Percentiles rank a stretch among this genome's conserved stretches.
These are phyloP conservation scores for Corella eumyota DNA, from an alignment of 23 tunicate species.

Conservation along the genomic window DNA sequence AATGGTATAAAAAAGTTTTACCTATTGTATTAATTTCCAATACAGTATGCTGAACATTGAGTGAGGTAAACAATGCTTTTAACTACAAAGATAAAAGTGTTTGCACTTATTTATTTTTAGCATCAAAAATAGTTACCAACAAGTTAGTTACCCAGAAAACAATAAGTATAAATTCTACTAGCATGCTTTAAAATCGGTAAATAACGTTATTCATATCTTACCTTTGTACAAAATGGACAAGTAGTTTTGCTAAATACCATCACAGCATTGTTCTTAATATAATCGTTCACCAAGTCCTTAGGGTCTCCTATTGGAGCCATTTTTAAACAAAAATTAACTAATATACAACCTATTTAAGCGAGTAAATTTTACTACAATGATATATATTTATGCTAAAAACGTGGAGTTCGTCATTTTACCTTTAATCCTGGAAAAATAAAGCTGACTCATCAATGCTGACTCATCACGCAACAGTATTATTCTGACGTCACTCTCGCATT, in stretches of 20 bases:
- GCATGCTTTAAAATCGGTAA: background rate
- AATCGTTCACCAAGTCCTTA: slow-evolving; percentile 12
- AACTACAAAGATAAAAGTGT: slow-evolving; percentile 14
- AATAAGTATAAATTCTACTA: background rate
- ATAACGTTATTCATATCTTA: slow-evolving; percentile 11
- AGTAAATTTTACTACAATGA: too few relatives aligned
- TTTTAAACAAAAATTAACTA: too few relatives aligned
- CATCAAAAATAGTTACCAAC: too few relatives aligned
- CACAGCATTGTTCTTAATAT: slow-evolving; percentile 53
- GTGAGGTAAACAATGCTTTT: slow-evolving; percentile 40
- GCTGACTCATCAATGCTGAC: too few relatives aligned
- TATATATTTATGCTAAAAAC: too few relatives aligned
- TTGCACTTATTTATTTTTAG: too few relatives aligned
- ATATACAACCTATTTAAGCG: too few relatives aligned
- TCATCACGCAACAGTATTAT: too few relatives aligned
- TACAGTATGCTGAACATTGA: slow-evolving; percentile 14
- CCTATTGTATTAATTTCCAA: slow-evolving; percentile 58
- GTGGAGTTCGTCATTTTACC: too few relatives aligned
- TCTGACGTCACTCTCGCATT: too few relatives aligned
- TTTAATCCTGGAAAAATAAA: too few relatives aligned
- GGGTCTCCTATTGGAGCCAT: slow-evolving; percentile 28
- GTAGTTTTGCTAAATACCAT: slow-evolving; percentile 89
- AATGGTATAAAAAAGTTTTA: background rate
- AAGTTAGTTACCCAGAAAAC: background rate
- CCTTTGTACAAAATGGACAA: slow-evolving; percentile 85